Conservation (phyloP, 2,888 invertebrate species). For the Himalopsyche japonica region DNA sequence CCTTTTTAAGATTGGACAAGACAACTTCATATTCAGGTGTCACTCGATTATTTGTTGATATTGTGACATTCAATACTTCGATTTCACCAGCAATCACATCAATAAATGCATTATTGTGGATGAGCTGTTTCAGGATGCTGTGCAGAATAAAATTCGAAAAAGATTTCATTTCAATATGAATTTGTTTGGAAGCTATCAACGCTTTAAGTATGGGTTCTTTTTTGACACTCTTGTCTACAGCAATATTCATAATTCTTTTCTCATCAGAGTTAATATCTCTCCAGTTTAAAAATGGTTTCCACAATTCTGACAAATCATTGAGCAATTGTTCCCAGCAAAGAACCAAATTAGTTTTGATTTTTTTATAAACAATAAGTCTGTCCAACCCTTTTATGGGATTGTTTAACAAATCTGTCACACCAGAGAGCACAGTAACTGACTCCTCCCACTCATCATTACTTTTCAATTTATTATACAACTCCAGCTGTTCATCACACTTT, state of each 20-base stretch:
- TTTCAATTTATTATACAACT: conserved; percentile 46
- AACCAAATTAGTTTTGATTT: conserved; percentile 54
- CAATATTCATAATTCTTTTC: conserved; percentile 49
- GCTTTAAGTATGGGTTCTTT: conserved; percentile 50
- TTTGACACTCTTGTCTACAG: conserved; percentile 48
- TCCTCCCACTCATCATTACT: conserved; percentile 47
- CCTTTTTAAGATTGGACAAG: conserved; percentile 58
- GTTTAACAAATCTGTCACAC: conserved; percentile 54
- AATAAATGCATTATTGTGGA: conserved; percentile 56
- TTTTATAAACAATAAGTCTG: conserved; percentile 56
- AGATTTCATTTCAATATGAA: conserved; percentile 54
- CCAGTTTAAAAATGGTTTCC: conserved; percentile 57
- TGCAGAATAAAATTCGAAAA: conserved; percentile 64
- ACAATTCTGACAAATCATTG: conserved; percentile 54
- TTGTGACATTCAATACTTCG: conserved; percentile 49
- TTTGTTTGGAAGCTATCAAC: conserved; percentile 53
- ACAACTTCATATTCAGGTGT: conserved; percentile 59
- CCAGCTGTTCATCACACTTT: conserved; percentile 49
- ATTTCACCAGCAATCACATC: conserved; percentile 49
- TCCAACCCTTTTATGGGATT: conserved; percentile 56
- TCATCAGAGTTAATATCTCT: conserved; percentile 48
- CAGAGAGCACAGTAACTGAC: conserved; percentile 58
- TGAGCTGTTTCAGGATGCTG: conserved; percentile 62
- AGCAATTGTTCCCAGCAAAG: conserved; percentile 54
- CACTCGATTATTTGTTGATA: conserved; percentile 51